phyloP scores from a whole-genome alignment of 1,140 invertebrate genomes.

The Drosophila parvula region DNA sequence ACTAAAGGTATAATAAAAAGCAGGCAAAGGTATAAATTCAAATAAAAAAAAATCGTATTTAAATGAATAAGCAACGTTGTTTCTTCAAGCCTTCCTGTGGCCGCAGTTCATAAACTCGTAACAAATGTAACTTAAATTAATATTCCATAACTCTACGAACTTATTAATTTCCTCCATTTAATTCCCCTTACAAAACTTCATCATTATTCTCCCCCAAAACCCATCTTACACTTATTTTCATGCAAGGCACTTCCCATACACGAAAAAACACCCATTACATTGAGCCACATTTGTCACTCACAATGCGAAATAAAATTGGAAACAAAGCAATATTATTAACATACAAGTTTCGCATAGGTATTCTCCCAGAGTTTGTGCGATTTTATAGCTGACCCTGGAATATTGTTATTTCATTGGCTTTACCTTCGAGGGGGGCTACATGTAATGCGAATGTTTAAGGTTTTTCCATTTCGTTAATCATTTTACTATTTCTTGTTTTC shows the following conservation, averaged over 20 bases:
- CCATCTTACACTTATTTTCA: not conserved
- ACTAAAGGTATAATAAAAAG: not conserved
- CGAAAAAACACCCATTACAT: conserved; percentile 29
- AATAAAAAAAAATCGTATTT: too few relatives aligned
- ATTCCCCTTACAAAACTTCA: not conserved
- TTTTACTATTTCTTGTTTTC: conserved; percentile 24
- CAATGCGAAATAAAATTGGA: conserved; percentile 15
- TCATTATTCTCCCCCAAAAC: not conserved
- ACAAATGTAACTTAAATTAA: too few relatives aligned
- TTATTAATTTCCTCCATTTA: not conserved
- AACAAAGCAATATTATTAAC: conserved; percentile 46
- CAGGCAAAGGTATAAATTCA: not conserved
- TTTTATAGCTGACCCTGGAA: conserved; percentile 52
- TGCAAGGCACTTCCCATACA: conserved; percentile 29
- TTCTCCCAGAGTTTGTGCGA: conserved; percentile 39
- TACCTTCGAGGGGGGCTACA: conserved; percentile 5
- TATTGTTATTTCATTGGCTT: conserved; percentile 33
- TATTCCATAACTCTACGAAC: not conserved
- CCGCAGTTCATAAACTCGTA: too few relatives aligned
- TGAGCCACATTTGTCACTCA: conserved; percentile 32
- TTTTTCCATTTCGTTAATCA: conserved; percentile 27
- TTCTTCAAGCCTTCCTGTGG: too few relatives aligned
- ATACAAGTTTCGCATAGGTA: conserved; percentile 44
- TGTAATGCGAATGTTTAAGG: conserved; percentile 11
- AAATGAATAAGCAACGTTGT: too few relatives aligned